Evolutionary conservation across 2,888 invertebrate species (phyloP).

Genomic region (Perizoma affinitatum): DNA sequence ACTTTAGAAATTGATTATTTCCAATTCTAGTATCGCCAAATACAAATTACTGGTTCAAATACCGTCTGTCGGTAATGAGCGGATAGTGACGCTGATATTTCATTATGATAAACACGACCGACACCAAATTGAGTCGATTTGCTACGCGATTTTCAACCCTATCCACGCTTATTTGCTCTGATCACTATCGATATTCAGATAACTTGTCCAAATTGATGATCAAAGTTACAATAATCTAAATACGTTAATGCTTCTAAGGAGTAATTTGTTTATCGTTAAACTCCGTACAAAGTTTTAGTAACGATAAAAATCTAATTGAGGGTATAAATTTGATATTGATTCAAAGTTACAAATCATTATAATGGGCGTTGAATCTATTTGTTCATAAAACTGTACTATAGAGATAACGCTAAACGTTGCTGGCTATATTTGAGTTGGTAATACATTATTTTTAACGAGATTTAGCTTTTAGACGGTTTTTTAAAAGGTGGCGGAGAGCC

Average conservation of each 20-base stretch:
- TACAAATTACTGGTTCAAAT: constrained; percentile 30
- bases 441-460: constrained; percentile 13
- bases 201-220: neutral
- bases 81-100: constrained; percentile 45
- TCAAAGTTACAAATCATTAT: constrained; percentile 31
- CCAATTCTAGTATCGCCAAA: neutral
- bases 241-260: constrained; percentile 16
- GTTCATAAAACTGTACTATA: constrained; percentile 27
- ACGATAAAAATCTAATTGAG: constrained; percentile 30
- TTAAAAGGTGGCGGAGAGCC: no score
- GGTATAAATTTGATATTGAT: constrained; percentile 26
- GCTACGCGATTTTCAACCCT: constrained; percentile 16
- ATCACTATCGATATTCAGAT: constrained; percentile 18
- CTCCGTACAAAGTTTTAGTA: constrained; percentile 22
- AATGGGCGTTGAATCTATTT: constrained; percentile 26
- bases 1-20: constrained; percentile 7
- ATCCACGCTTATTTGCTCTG: constrained; percentile 6
- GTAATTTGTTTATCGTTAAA: constrained; percentile 34
- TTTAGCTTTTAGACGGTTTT: constrained; percentile 12
- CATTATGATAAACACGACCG: constrained; percentile 16
- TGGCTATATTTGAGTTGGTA: neutral
- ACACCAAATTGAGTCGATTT: constrained; percentile 4
- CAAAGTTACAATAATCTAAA: constrained; percentile 5
- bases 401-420: constrained; percentile 3
- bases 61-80: constrained; percentile 45